Base-by-base conservation (phyloP, 2,113 vertebrate genomes). In the Plotosus lineatus region DNA sequence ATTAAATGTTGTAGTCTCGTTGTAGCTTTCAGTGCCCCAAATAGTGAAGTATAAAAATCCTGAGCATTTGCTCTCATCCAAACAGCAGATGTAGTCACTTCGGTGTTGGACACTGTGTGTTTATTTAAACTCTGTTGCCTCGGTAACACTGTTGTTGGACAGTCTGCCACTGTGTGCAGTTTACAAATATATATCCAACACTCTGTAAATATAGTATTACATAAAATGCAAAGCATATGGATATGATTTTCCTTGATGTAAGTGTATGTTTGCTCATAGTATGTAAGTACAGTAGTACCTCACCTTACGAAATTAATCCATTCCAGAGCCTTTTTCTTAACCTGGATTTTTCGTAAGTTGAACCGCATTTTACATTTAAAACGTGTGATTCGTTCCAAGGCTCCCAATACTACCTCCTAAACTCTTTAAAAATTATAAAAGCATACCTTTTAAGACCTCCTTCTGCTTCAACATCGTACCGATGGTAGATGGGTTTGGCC, bases 1-100 rank as follows among this genome's bases (percentile, higher is more conserved):
- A 58, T 12, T 4, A 58, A 26, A 28, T 58, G 11, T 28, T 58
- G 11, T 58, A 5, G 10, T 28, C 5, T 33, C 58, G 8, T 61
- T 15, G 6, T 15, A 14, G 11, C 10, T 28, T 58, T 31, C 3
- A 28, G n/a, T n/a, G 1, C 28, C 5, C 6, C 7, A 56, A 17
- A 17, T 33, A 17, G 2, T 38, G 21, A 40, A 26, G 40, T 46
- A 6, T 69, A 69, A 69, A 69, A 28, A 46, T 46, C 12, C 23
- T 46, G n/a, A 26, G n/a, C n/a, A 28, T 46, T 46, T 65, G 61
- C 33, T 65, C 33, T 71, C 42, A 71, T 48, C n/a, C 42, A 28
- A 10, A 31, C 68, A 71, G 42, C 68, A 71, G 68, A 71, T 71
- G 42, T 71, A 46, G n/a, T 71, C 68, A 28, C 68, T 66, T 68